Conservation (phyloP, 2,113 vertebrate species). For the Hippocampus abdominalis region DNA sequence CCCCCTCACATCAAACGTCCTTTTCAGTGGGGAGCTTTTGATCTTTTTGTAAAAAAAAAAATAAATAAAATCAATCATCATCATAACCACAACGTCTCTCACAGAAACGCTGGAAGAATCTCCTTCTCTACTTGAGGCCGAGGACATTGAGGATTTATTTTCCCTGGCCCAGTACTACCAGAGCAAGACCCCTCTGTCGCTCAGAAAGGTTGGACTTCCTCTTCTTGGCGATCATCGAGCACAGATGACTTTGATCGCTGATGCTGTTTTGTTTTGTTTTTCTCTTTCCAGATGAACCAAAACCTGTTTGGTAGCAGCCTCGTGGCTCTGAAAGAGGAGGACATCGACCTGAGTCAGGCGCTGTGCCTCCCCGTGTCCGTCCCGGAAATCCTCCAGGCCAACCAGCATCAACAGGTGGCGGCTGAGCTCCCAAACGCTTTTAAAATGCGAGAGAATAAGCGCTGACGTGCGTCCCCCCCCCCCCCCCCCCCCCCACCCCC, state of each 20-base stretch:
- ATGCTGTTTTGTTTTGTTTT: background rate
- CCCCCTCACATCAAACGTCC: no score
- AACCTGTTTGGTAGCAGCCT: conserved; percentile 94
- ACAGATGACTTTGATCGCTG: no score
- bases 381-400: conserved; percentile 96
- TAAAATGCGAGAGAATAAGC: no score
- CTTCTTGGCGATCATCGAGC: background rate
- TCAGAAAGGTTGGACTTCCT: conserved; percentile 82
- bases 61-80: background rate
- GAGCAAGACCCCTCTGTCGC: conserved; percentile 94
- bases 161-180: conserved; percentile 95
- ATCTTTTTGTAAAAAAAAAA: background rate
- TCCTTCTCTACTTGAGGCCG: conserved; percentile 83
- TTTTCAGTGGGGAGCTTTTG: no score
- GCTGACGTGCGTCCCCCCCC: background rate
- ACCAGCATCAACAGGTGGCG: conserved; percentile 87
- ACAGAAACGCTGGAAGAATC: conserved; percentile 86
- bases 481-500: accelerated
- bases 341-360: conserved; percentile 92
- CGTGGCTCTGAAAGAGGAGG: conserved; percentile 93
- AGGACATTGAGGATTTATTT: conserved; percentile 94
- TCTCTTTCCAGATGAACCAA: conserved; percentile 84
- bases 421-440: background rate
- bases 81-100: background rate
- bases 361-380: conserved; percentile 93